phyloP scores from a whole-genome alignment of 2,888 invertebrate genomes.

The Nemurella pictetii region DNA sequence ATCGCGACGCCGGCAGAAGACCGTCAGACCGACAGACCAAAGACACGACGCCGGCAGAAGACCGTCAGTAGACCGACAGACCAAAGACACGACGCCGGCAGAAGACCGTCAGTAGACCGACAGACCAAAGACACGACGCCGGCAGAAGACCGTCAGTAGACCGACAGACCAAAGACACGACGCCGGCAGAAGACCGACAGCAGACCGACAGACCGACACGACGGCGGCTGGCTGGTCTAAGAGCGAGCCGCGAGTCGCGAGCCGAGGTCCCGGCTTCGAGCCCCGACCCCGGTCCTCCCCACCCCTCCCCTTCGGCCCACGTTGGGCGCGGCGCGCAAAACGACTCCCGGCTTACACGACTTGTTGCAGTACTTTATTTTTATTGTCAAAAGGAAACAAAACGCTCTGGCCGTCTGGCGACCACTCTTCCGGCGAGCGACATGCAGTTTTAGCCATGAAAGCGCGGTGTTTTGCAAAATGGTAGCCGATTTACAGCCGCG shows the following conservation, averaged over 20 bases:
- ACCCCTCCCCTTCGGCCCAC: slow-evolving; percentile 5
- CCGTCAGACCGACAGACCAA: background rate
- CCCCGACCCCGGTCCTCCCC: background rate
- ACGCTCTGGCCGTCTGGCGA: background rate
- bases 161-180: background rate
- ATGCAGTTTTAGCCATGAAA: background rate
- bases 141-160: no score
- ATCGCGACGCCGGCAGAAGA: background rate
- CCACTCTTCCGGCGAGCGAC: background rate
- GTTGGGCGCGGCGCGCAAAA: slow-evolving; percentile 2
- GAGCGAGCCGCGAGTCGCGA: background rate
- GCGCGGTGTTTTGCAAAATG: background rate
- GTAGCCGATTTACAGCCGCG: background rate
- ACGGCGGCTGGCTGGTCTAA: no score
- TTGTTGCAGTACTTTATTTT: background rate
- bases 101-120: background rate
- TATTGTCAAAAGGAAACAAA: background rate
- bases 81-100: no score
- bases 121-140: background rate
- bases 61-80: background rate
- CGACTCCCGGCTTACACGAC: slow-evolving; percentile 15
- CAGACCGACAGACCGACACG: background rate
- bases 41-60: no score
- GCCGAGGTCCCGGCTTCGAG: slow-evolving; percentile 13
- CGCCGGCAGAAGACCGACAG: no score